Conservation (phyloP, 2,113 vertebrate genomes). For the Gnathonemus echidnorhynchus region DNA sequence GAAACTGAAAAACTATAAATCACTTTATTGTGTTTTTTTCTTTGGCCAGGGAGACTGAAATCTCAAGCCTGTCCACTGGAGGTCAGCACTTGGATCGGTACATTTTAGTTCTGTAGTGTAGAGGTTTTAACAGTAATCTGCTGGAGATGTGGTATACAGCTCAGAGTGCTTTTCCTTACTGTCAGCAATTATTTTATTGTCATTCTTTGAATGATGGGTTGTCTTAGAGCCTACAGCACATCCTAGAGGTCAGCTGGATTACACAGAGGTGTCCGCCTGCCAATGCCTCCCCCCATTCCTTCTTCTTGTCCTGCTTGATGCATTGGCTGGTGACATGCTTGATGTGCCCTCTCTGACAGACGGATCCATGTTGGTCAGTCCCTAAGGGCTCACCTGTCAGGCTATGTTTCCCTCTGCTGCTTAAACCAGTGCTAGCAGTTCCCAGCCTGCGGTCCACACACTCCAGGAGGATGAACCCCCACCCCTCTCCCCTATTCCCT, state of each 20-base stretch:
- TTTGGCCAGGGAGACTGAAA: neutral
- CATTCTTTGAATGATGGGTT: neutral
- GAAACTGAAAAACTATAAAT: neutral
- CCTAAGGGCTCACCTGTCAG: constrained; percentile 66
- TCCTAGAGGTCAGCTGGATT: neutral
- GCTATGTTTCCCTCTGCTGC: constrained; percentile 46
- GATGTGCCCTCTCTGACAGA: constrained; percentile 60
- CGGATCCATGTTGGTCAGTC: constrained; percentile 59
- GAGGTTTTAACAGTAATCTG: neutral
- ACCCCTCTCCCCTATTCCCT: neutral
- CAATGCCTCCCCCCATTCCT: constrained; percentile 23
- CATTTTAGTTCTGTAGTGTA: neutral
- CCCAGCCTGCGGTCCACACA: constrained; percentile 40
- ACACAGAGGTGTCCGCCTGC: constrained; percentile 43
- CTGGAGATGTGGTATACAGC: neutral
- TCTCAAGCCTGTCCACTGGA: constrained; percentile 24
- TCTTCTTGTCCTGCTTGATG: constrained; percentile 47
- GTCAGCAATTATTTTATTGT: neutral
- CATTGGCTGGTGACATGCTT: constrained; percentile 50
- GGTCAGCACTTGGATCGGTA: constrained; percentile 23
- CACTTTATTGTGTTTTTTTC: neutral
- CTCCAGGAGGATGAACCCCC: constrained; percentile 35
- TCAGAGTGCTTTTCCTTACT: neutral
- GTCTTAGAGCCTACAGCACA: neutral
- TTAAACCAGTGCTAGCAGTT: constrained; percentile 57